Conservation (phyloP, 2,888 invertebrate genomes). For the Mimachlamys varia region DNA sequence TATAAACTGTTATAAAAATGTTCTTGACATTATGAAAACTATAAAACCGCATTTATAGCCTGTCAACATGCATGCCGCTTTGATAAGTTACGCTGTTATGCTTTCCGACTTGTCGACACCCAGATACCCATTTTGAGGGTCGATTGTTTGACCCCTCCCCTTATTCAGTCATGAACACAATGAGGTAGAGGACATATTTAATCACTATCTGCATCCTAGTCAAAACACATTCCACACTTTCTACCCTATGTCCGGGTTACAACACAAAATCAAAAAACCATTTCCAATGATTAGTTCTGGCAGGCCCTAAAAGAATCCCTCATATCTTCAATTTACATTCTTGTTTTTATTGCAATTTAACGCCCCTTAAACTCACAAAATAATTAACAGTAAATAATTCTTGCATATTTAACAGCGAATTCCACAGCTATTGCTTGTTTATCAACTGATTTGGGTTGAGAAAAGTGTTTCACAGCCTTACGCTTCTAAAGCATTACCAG, state of each 20-base stretch:
- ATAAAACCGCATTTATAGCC: not conserved
- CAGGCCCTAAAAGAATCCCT: not conserved
- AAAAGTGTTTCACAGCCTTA: not conserved
- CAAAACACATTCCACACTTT: not conserved
- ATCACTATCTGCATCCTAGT: not conserved
- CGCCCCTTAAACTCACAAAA: not conserved
- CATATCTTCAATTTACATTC: not conserved
- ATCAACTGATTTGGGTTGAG: slow-evolving; percentile 18
- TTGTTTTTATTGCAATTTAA: not conserved
- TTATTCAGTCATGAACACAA: not conserved
- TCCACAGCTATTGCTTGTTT: not conserved
- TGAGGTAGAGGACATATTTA: not conserved
- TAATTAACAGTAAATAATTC: not conserved
- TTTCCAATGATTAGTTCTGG: not conserved
- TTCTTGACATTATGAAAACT: not conserved
- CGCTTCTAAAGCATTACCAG: not conserved
- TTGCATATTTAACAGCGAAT: not conserved
- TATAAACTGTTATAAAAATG: not conserved
- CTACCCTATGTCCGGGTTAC: not conserved
- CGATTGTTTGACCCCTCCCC: not conserved
- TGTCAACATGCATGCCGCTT: too few relatives aligned
- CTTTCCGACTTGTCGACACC: not conserved
- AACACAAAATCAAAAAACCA: not conserved
- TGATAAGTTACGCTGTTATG: not conserved
- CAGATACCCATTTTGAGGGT: not conserved